Evolutionary conservation across 2,797 vertebrate genomes (phyloP), one percentile per base, ranked within the genome.

Genomic region (Poecilia velifera): DNA sequence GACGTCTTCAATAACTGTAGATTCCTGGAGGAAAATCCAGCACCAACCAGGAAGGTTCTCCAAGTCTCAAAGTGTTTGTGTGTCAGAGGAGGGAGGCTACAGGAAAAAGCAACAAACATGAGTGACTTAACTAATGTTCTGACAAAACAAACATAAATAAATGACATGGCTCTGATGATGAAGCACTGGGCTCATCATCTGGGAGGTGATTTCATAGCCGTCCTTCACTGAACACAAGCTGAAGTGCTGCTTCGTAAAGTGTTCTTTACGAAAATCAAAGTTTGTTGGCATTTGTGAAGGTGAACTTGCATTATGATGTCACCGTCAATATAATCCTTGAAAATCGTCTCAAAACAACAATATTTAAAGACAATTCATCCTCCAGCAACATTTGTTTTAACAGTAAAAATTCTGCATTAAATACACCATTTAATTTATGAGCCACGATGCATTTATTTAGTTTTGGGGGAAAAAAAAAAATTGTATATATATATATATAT

Each of bases 111-210:
- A 39, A 57, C 9, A 20, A 70, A 12, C 22, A 43, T 70, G 43
- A 43, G 20, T n/a, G 66, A 70, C 10, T 70, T 41, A 41, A 68
- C 64, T n/a, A 41, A 70, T 70, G 39, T 68, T 68, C 36, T 68
- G 36, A 41, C 7, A 68, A 25, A 10, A 68, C 25, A 22, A 68
- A 66, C 8, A 0, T 39, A 22, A 22, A 25, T 68, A 68, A 68
- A 68, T 68, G 20, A 41, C 64, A 25, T 22, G 31, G 20, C 20
- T 25, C 28, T 62, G 57, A 16, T 53, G 20, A 53, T 7, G 6
- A 31, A 31, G 12, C 57, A 59, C 57, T 31, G 55, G 28, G n/a
- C 28, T 59, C 25, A 6, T 59, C 57, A 62, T 13, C 14, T 6
- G 57, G 14, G 57, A 34, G 4, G 14, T 31, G 57, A 62, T 62